These are phyloP conservation scores for Plemyria rubiginata DNA, from an alignment of 2,888 invertebrate genomes.

Conservation along the genomic window DNA sequence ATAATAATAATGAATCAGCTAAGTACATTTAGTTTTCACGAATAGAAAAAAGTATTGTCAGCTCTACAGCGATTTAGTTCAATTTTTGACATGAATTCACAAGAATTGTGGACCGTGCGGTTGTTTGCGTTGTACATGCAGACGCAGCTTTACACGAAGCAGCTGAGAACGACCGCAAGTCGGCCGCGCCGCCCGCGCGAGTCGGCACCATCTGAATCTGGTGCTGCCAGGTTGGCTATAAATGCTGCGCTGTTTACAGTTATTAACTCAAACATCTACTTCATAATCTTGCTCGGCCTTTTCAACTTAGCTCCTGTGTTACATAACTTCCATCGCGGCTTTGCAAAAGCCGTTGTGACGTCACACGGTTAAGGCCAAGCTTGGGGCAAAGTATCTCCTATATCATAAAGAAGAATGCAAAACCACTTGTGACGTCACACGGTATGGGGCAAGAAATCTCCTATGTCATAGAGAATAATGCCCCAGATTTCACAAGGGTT, in stretches of 20 bases:
- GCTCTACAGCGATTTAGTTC: background rate
- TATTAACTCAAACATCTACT: constrained; percentile 7
- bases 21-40: too few relatives aligned
- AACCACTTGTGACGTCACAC: too few relatives aligned
- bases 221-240: constrained; percentile 24
- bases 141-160: constrained; percentile 45
- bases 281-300: background rate
- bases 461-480: too few relatives aligned
- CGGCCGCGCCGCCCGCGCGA: constrained; percentile 32
- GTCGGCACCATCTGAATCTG: constrained; percentile 24
- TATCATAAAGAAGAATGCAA: too few relatives aligned
- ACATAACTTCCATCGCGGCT: too few relatives aligned
- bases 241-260: constrained; percentile 7
- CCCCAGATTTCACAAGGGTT: too few relatives aligned
- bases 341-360: too few relatives aligned
- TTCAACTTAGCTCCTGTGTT: background rate
- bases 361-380: too few relatives aligned
- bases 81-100: background rate
- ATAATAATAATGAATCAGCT: background rate
- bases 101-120: background rate
- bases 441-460: too few relatives aligned
- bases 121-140: background rate
- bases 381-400: too few relatives aligned
- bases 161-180: constrained; percentile 48
- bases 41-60: too few relatives aligned